These are phyloP conservation scores for Penaeus monodon DNA, from an alignment of 2,888 invertebrate genomes.

Conservation along the genomic window DNA sequence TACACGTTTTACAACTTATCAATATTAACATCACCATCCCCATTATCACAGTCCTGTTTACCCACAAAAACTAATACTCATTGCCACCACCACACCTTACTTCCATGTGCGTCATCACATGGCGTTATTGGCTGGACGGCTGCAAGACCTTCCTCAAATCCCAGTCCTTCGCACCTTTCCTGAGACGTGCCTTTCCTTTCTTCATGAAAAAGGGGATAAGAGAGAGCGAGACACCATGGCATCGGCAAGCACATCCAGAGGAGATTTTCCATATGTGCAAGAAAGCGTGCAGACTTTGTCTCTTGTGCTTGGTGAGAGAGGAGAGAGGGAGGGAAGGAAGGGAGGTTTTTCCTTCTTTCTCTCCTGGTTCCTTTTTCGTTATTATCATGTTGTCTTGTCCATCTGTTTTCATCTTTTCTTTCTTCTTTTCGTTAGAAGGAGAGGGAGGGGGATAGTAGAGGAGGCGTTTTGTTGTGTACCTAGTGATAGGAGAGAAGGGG, in stretches of 20 bases:
- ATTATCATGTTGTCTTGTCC: neutral
- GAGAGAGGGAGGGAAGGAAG: neutral
- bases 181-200: conserved; percentile 18
- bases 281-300: conserved; percentile 41
- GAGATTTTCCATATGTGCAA: conserved; percentile 51
- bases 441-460: no score
- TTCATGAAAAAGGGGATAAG: conserved; percentile 39
- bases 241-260: conserved; percentile 42
- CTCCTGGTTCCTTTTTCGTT: neutral
- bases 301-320: conserved; percentile 35
- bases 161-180: conserved; percentile 29
- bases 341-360: neutral
- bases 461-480: no score
- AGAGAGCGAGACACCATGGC: conserved; percentile 38
- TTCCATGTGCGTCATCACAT: conserved; percentile 51
- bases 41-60: no score
- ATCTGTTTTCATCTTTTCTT: neutral
- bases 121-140: conserved; percentile 58
- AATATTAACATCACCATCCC: no score
- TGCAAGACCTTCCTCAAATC: conserved; percentile 44
- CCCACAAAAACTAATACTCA: neutral
- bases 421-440: no score
- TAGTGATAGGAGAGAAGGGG: no score
- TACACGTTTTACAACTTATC: no score
- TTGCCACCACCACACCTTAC: no score